Conservation (phyloP, 2,797 vertebrate genomes). For the Sebastes flavidus region DNA sequence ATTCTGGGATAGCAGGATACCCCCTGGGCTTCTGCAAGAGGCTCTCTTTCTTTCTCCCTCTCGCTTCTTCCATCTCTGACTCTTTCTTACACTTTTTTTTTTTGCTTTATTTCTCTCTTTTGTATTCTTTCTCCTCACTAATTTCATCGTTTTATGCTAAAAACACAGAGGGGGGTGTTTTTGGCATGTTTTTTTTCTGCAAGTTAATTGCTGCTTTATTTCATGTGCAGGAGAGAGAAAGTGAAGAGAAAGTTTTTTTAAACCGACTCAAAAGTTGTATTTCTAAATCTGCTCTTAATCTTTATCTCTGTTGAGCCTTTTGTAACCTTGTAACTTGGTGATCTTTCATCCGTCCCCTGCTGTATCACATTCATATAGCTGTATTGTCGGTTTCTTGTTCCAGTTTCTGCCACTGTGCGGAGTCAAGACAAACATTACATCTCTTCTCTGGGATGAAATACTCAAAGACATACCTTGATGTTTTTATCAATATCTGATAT, state of each 20-base stretch:
- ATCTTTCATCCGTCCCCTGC: not conserved
- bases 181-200: not conserved
- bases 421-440: conserved; percentile 27
- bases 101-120: conserved; percentile 28
- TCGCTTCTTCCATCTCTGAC: conserved; percentile 40
- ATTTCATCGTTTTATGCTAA: not conserved
- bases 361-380: not conserved
- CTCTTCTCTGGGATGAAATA: not conserved
- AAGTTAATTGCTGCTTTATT: not conserved
- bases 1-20: conserved; percentile 83
- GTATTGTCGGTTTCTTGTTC: conserved; percentile 12
- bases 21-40: conserved; percentile 79
- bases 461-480: not conserved
- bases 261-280: not conserved
- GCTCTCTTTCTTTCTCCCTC: conserved; percentile 63
- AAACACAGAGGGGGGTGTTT: not conserved
- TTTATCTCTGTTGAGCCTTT: not conserved
- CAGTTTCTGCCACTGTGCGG: conserved; percentile 37
- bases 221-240: not conserved
- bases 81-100: conserved; percentile 23
- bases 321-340: not conserved
- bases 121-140: not conserved
- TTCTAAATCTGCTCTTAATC: not conserved
- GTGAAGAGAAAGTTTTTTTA: not conserved
- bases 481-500: not conserved